phyloP scores from a whole-genome alignment of 2,797 vertebrate genomes.

The Distichodus sexfasciatus region DNA sequence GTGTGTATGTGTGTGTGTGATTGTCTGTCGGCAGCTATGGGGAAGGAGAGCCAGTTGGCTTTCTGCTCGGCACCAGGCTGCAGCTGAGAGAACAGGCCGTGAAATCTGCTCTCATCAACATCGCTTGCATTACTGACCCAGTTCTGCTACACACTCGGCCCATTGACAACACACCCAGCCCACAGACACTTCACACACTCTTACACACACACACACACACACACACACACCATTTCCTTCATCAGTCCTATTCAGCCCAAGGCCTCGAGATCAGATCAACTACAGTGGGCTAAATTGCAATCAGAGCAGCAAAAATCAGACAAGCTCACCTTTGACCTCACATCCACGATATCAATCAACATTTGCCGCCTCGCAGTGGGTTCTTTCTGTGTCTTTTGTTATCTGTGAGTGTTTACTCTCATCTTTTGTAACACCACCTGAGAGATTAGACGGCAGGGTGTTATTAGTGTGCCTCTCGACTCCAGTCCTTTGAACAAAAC shows the following conservation, averaged over 20 bases:
- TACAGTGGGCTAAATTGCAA: slow-evolving; percentile 12
- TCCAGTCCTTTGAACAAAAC: not conserved
- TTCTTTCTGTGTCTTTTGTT: not conserved
- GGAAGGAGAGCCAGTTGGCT: slow-evolving; percentile 58
- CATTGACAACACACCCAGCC: slow-evolving; percentile 57
- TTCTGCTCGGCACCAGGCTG: slow-evolving; percentile 37
- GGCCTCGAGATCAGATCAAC: slow-evolving; percentile 22
- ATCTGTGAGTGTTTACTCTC: not conserved
- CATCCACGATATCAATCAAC: not conserved
- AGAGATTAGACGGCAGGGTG: not conserved
- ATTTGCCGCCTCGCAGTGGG: not conserved
- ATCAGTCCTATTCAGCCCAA: slow-evolving; percentile 31
- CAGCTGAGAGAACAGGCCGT: slow-evolving; percentile 63
- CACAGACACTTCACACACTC: slow-evolving; percentile 34
- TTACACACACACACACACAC: not conserved
- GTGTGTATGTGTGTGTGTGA: slow-evolving; percentile 31
- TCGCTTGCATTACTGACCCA: slow-evolving; percentile 66
- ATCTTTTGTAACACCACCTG: not conserved
- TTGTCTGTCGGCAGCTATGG: slow-evolving; percentile 43
- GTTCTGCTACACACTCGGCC: slow-evolving; percentile 59
- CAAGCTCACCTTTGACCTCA: slow-evolving; percentile 45
- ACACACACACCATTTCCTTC: not conserved
- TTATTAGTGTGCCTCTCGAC: not conserved
- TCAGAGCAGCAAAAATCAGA: slow-evolving; percentile 15
- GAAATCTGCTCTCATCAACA: slow-evolving; percentile 61